phyloP scores from a whole-genome alignment of 1,140 invertebrate species.

The Brachionus angularis region DNA sequence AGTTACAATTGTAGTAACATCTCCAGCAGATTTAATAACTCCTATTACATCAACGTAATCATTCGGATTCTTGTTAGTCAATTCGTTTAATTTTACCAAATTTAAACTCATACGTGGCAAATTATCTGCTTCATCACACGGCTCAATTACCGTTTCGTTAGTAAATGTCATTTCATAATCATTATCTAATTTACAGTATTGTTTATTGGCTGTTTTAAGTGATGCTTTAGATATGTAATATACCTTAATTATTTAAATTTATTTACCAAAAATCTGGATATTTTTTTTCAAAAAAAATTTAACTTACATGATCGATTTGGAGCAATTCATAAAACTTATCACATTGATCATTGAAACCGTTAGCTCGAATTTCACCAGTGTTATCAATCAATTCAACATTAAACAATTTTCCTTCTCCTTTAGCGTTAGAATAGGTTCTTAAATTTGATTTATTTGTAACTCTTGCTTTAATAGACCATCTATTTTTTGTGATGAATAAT shows the following conservation, averaged over 20 bases:
- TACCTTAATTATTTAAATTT: conserved; percentile 61
- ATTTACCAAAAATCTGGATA: conserved; percentile 60
- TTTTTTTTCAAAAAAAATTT: not conserved
- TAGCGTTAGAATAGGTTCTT: conserved; percentile 81
- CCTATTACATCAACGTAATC: conserved; percentile 73
- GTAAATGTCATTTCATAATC: conserved; percentile 92
- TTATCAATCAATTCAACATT: conserved; percentile 86
- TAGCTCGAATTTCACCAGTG: conserved; percentile 87
- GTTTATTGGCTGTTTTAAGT: conserved; percentile 86
- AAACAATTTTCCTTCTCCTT: conserved; percentile 88
- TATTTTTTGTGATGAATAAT: conserved; percentile 49
- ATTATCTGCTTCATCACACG: conserved; percentile 61
- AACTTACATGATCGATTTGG: conserved; percentile 65
- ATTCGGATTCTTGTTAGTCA: conserved; percentile 67
- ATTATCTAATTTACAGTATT: conserved; percentile 76
- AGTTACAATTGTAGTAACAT: conserved; percentile 69
- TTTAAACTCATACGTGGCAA: conserved; percentile 78
- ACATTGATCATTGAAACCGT: conserved; percentile 80
- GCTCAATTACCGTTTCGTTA: conserved; percentile 65
- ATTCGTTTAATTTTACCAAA: conserved; percentile 72
- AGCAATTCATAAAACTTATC: conserved; percentile 86
- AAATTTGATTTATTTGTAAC: conserved; percentile 77
- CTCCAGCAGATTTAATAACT: conserved; percentile 71
- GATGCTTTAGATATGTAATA: conserved; percentile 77
- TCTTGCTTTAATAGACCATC: conserved; percentile 85